A percentile compares a stretch with the other conserved stretches of the same genome.
Evolutionary conservation across 92 coral and sea anemone genomes (phyloP).

Genomic region (Epizoanthus scotinus): DNA sequence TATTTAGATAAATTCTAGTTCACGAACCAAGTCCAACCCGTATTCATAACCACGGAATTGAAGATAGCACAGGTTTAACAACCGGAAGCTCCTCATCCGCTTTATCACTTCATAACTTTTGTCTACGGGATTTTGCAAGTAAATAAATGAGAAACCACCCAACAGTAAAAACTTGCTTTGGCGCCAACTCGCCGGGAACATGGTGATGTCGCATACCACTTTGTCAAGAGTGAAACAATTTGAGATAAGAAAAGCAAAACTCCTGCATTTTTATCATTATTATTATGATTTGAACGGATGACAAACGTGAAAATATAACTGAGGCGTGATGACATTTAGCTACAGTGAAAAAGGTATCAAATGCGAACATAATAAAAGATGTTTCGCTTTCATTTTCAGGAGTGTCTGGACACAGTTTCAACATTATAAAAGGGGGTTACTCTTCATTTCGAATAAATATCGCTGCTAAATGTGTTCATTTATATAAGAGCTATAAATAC

Average conservation of each 20-base stretch:
- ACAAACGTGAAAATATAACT: too few relatives aligned
- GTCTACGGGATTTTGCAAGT: neutral
- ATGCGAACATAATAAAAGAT: too few relatives aligned
- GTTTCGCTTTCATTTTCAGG: too few relatives aligned
- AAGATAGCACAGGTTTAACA: neutral
- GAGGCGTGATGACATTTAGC: too few relatives aligned
- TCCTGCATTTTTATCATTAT: neutral
- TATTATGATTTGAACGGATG: too few relatives aligned
- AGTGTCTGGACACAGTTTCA: too few relatives aligned
- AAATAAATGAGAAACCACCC: neutral
- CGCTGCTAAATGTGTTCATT: too few relatives aligned
- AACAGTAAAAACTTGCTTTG: neutral
- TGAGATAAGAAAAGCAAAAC: neutral
- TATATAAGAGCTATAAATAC: too few relatives aligned
- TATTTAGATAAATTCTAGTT: neutral
- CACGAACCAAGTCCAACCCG: neutral
- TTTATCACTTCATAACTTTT: slow-evolving; percentile 5
- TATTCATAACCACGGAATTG: neutral
- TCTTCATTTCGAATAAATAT: too few relatives aligned
- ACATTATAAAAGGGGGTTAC: too few relatives aligned
- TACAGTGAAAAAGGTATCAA: too few relatives aligned
- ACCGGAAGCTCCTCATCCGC: neutral
- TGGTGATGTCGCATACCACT: neutral
- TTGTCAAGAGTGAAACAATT: neutral
- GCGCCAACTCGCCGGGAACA: neutral